Conservation (phyloP, 2,888 invertebrate genomes). For the Dusona sp. region DNA sequence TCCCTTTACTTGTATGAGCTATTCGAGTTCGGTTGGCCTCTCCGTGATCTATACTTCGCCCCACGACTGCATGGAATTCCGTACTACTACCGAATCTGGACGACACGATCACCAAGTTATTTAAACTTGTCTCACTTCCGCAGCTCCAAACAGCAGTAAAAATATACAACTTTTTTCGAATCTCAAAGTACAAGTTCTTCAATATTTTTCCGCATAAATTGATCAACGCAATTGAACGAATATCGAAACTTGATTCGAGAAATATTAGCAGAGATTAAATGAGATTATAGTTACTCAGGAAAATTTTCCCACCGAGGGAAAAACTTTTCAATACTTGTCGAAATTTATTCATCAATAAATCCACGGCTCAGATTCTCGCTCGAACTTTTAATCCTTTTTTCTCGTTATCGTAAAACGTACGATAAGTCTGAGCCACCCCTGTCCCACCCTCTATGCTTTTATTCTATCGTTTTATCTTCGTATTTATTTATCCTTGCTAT, state of each 20-base stretch:
- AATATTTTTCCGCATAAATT: constrained; percentile 2
- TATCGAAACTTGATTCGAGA: not conserved
- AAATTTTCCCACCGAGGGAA: not conserved
- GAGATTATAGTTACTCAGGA: not conserved
- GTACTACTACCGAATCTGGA: not conserved
- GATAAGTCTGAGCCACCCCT: not conserved
- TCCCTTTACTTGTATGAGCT: constrained; percentile 27
- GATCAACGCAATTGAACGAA: not conserved
- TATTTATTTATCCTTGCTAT: constrained; percentile 3
- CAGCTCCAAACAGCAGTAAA: not conserved
- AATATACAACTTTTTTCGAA: not conserved
- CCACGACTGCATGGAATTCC: constrained; percentile 42
- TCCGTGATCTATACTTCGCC: not conserved
- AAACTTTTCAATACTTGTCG: constrained; percentile 16
- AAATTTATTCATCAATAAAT: constrained; percentile 20
- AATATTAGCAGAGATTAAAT: constrained; percentile 7
- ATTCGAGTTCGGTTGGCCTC: constrained; percentile 7
- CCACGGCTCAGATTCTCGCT: constrained; percentile 1
- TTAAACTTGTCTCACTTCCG: not conserved
- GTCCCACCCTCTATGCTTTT: not conserved
- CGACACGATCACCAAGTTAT: not conserved
- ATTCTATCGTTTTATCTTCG: not conserved
- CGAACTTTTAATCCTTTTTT: constrained; percentile 13
- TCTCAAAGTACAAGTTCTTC: not conserved
- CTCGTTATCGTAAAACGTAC: constrained; percentile 13